phyloP scores from a whole-genome alignment of 30 jellyfish, hydroid and myxozoan genomes.

The Catostylus mosaicus region DNA sequence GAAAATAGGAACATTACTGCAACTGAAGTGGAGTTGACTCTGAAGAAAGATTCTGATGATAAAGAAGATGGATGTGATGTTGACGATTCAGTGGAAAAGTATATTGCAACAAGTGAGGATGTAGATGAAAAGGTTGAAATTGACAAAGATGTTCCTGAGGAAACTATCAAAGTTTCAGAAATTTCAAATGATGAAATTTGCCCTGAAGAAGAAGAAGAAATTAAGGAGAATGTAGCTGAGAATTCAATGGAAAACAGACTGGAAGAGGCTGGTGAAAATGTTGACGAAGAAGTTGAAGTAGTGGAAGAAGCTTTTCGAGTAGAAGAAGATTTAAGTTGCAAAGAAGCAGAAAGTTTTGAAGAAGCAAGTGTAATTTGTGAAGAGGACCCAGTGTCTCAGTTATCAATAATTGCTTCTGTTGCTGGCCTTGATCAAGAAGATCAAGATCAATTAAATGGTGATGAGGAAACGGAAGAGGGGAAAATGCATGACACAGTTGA shows the following conservation, averaged over 20 bases:
- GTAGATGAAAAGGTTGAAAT: not conserved
- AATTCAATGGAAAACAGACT: not conserved
- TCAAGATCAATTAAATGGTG: not conserved
- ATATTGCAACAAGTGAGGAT: not conserved
- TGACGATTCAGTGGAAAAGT: not conserved
- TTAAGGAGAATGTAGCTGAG: not conserved
- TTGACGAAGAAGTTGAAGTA: constrained; percentile 9
- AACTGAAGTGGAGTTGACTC: not conserved
- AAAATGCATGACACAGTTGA: not conserved
- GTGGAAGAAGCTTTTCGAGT: not conserved
- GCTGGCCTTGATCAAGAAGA: constrained; percentile 3
- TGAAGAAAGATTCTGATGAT: not conserved
- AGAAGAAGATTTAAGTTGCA: not conserved
- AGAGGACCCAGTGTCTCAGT: not conserved
- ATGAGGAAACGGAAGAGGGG: constrained; percentile 11
- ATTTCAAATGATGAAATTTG: not conserved
- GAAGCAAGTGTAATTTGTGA: constrained; percentile 4
- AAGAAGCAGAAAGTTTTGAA: constrained; percentile 3
- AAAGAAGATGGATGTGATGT: not conserved
- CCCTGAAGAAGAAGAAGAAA: not conserved
- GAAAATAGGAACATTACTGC: constrained; percentile 4
- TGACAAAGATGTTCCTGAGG: not conserved
- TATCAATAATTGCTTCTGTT: constrained; percentile 18
- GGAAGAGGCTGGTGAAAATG: constrained; percentile 18
- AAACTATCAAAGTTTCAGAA: not conserved